These are phyloP conservation scores for Phyllopteryx taeniolatus DNA, from an alignment of 2,113 vertebrate genomes.

Conservation along the genomic window DNA sequence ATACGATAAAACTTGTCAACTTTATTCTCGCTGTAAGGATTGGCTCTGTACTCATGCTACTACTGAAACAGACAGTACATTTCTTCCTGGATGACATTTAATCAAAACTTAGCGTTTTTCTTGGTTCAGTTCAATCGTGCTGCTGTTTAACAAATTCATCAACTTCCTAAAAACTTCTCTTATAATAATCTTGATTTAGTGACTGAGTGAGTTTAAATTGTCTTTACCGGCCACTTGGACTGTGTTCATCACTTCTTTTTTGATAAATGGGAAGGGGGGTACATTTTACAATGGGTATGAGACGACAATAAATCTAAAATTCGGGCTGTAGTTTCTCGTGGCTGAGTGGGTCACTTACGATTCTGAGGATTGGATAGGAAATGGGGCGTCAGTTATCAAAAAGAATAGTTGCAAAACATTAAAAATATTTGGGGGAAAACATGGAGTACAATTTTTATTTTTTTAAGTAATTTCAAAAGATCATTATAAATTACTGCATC, in stretches of 20 bases:
- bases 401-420: background rate
- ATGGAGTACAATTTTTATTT: background rate
- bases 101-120: background rate
- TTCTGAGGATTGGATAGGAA: background rate
- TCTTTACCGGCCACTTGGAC: constrained; percentile 9
- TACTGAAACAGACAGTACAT: constrained; percentile 10
- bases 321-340: background rate
- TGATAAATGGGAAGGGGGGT: background rate
- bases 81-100: constrained; percentile 13
- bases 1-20: constrained; percentile 28
- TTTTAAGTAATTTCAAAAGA: background rate
- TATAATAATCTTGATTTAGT: background rate
- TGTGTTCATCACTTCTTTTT: background rate
- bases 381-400: background rate
- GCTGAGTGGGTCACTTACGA: background rate
- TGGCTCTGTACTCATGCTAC: constrained; percentile 24
- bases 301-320: constrained; percentile 15
- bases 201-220: background rate
- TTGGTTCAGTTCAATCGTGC: background rate
- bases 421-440: background rate
- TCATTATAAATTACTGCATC: background rate
- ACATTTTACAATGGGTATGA: constrained; percentile 1
- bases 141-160: background rate
- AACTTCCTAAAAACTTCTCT: background rate
- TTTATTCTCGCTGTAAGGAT: constrained; percentile 24